Base-by-base conservation (phyloP, 2,113 vertebrate species). In the Caretta caretta region DNA sequence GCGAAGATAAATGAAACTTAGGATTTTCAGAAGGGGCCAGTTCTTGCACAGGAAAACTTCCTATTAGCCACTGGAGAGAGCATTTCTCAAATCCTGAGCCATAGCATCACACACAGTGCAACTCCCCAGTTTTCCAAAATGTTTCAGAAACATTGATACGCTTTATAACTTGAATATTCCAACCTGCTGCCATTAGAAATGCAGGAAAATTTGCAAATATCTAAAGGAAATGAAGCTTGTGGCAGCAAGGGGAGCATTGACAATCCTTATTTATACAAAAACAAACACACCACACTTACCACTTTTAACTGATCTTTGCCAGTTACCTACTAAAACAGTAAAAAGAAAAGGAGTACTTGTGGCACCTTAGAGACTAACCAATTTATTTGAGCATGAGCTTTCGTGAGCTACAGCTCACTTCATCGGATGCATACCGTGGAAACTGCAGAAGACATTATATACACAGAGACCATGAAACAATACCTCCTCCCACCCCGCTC, bases 241-340 rank as follows among this genome's bases (percentile, higher is more conserved):
- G 2, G 5, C 42, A 6, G 59, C 93, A 95, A 19, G 7, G 12
- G 25, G 35, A 91, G 75, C 62, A 49, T 22, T 11, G 31, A 31
- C 22, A 87, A 49, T 29, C 65, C 78, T 42, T 90, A 69, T 59
- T 90, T 94, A 69, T 86, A 92, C 20, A 91, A 87, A 92, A 91
- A 6, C 24, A 1, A 27, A 46, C 86, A 51, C 46, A 65, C 38
- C 10, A 87, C n/a, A 48, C 12, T 91, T 51, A 76, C 49, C 5
- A 92, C 88, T 87, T 49, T 86, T 80, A n/a, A 91, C 83, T 53
- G 20, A 19, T 87, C 85, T 87, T 46, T 90, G 92, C 20, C 83
- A 2, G 0, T 46, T 80, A 9, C n/a, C 84, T 42, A 42, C 42
- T 42, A 42, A 42, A 42, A 42, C 42, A 42, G 42, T 42, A 42